Evolutionary conservation across 2,113 vertebrate species (phyloP), one percentile per base, ranked within the genome.

Genomic region (Ceratotherium simum): DNA sequence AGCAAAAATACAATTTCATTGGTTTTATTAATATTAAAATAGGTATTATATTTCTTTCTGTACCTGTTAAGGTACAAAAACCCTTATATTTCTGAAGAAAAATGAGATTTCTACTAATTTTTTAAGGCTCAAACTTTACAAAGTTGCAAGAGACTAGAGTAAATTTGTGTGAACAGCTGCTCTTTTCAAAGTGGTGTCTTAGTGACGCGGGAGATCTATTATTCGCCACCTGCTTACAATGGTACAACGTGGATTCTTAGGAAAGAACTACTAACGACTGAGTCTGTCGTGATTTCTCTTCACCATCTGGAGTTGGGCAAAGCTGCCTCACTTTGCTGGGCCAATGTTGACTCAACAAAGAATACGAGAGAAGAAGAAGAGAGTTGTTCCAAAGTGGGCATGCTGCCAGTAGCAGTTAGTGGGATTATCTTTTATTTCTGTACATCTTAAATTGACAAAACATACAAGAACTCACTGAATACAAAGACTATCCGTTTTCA

Each of bases 81-180:
- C 0, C 12, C 20, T 4, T 54, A 2, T 25, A 60, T 69, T 76
- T 8, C 25, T 51, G 13, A 67, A 85, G 21, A 62, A 67, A 70
- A 69, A 51, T 70, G 20, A 86, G 21, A 84, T 89, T 90, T 92
- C 36, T 42, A 78, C 8, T 90, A 51, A 51, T 81, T 89, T 54
- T 89, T 31, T 83, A 85, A 80, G 25, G 11, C 27, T 79, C 3
- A 36, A 18, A 72, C 39, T 75, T 80, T 69, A 14, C 3, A 58
- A 62, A 56, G 16, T 18, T 42, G 14, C 27, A 70, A 62, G 11
- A 78, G 17, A 69, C 64, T 56, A 33, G 78, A 73, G 8, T 46
- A 95, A 75, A 29, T 85, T 67, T 94, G 60, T 80, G 9, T 58
- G 23, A 93, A 92, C 58, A 94, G 58, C 18, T 95, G 79, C 18